Conservation (phyloP, 2,888 invertebrate species). For the Polyommatus icarus region DNA sequence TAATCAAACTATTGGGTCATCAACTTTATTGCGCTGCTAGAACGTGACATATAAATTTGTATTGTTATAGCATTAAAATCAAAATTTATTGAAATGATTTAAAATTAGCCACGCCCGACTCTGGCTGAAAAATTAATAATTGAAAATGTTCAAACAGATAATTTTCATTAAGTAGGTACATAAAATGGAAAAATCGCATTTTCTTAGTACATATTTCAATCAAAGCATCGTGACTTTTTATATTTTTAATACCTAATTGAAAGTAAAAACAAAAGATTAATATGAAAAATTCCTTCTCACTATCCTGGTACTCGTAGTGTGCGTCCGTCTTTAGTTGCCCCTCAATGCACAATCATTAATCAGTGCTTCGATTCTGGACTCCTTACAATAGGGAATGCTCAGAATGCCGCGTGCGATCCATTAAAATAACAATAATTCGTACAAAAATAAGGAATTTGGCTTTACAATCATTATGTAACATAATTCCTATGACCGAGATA, state of each 20-base stretch:
- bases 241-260: not conserved
- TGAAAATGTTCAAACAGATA: not conserved
- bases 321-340: constrained; percentile 58
- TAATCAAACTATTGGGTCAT: too few species aligned
- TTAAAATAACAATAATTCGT: constrained; percentile 78
- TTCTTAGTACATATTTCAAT: not conserved
- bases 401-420: constrained; percentile 71
- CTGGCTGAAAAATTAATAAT: not conserved
- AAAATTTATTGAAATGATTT: too few species aligned
- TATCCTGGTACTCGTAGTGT: constrained; percentile 41
- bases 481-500: not conserved
- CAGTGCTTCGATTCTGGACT: constrained; percentile 77
- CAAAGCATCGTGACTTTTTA: not conserved
- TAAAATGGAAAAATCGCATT: not conserved
- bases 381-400: constrained; percentile 77
- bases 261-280: not conserved
- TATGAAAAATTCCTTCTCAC: not conserved
- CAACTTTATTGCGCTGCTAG: too few species aligned
- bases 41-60: too few species aligned
- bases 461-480: constrained; percentile 31
- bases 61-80: too few species aligned
- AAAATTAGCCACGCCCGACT: too few species aligned
- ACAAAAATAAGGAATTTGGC: constrained; percentile 38
- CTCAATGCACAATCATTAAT: constrained; percentile 76
- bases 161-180: too few species aligned